Percentiles rank a stretch among this genome's conserved stretches.
Conservation (phyloP, 2,888 invertebrate species). For the Chloroclysta siterata region DNA sequence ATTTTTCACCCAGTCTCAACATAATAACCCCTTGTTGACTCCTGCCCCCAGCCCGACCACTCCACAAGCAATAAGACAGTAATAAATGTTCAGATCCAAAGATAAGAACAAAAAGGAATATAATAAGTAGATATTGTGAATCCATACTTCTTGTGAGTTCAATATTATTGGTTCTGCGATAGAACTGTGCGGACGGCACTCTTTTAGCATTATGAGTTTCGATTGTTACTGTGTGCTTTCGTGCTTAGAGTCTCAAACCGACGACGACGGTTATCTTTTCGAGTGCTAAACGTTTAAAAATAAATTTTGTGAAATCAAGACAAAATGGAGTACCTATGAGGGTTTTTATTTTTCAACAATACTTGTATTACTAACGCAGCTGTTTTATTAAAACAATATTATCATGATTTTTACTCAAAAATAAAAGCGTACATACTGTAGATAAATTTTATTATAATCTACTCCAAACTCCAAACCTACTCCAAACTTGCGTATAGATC, state of each 20-base stretch:
- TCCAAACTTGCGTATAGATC: too few relatives aligned
- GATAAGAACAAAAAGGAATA: constrained; percentile 76
- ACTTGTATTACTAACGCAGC: too few relatives aligned
- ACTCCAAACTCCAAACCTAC: too few relatives aligned
- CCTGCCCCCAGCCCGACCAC: constrained; percentile 73
- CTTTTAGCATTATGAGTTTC: constrained; percentile 56
- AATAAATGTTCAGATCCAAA: constrained; percentile 82
- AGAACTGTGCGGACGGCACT: constrained; percentile 54
- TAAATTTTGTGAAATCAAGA: too few relatives aligned
- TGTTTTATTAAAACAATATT: too few relatives aligned
- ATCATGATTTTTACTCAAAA: too few relatives aligned
- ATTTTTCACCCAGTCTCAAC: constrained; percentile 78
- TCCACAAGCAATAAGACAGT: constrained; percentile 82
- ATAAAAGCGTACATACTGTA: too few relatives aligned
- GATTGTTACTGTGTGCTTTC: constrained; percentile 49
- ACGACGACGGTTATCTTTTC: background rate
- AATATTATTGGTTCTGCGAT: constrained; percentile 70
- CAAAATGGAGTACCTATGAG: too few relatives aligned
- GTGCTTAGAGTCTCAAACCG: constrained; percentile 37
- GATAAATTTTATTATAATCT: too few relatives aligned
- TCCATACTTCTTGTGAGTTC: constrained; percentile 66
- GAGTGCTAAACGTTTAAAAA: background rate
- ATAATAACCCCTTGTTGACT: constrained; percentile 83
- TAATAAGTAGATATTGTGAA: constrained; percentile 80
- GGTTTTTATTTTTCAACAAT: too few relatives aligned